A percentile compares a stretch with the other conserved stretches of the same genome.
Conservation (phyloP, 2,113 vertebrate species). For the Eolophus roseicapilla region DNA sequence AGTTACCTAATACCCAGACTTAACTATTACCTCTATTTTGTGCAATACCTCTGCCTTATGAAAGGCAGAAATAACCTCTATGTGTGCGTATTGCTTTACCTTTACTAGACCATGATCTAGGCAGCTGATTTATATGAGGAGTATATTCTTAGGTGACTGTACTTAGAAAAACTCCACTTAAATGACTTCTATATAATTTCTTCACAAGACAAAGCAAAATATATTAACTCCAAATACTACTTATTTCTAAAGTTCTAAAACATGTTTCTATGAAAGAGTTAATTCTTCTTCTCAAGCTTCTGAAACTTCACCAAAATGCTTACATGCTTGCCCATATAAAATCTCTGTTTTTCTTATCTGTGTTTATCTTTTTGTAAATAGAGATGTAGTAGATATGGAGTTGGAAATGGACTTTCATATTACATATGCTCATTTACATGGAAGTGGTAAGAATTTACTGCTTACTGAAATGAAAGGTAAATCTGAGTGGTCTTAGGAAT, state of each 20-base stretch:
- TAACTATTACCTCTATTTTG: neutral
- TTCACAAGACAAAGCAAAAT: neutral
- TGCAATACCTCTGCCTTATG: neutral
- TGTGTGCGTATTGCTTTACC: neutral
- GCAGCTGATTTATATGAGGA: neutral
- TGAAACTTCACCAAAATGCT: neutral
- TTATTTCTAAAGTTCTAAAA: neutral
- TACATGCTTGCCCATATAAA: neutral
- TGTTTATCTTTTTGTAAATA: neutral
- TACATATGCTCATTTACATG: neutral
- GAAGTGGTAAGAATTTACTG: neutral
- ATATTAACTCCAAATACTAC: neutral
- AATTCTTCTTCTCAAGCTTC: neutral
- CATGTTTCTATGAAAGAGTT: neutral
- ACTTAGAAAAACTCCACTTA: neutral
- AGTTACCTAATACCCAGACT: neutral
- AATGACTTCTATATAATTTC: neutral
- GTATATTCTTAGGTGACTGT: neutral
- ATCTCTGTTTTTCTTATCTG: neutral
- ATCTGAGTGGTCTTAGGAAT: neutral
- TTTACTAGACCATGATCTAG: neutral
- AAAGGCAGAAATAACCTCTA: neutral
- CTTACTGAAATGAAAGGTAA: neutral
- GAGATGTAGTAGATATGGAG: neutral
- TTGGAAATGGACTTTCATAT: neutral